Percentiles rank a stretch among this genome's conserved stretches.
These are phyloP conservation scores for Pheosia tremula DNA, from an alignment of 2,888 invertebrate genomes.

Conservation along the genomic window DNA sequence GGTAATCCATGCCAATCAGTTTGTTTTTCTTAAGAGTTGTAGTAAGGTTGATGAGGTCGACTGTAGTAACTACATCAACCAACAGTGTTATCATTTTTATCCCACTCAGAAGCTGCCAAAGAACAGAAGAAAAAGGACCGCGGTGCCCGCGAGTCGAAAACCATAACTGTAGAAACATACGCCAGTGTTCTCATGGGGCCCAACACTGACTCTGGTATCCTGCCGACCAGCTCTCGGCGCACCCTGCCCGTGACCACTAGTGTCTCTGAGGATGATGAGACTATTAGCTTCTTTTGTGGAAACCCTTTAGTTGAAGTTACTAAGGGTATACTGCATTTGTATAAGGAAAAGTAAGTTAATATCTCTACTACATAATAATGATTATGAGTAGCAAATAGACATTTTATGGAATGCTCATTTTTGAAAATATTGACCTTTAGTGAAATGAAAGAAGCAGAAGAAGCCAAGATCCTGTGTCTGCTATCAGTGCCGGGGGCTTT, in stretches of 20 bases:
- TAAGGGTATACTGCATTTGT: slow-evolving; percentile 97
- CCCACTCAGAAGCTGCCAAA: slow-evolving; percentile 60
- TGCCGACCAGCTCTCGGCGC: slow-evolving; percentile 86
- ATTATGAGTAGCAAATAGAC: too few species aligned
- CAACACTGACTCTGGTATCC: slow-evolving; percentile 78
- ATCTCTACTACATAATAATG: too few species aligned
- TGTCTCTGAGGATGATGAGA: slow-evolving; percentile 71
- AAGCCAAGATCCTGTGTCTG: slow-evolving; percentile 94
- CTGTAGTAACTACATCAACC: too few species aligned
- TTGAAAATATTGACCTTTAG: slow-evolving; percentile 64
- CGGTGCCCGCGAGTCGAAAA: slow-evolving; percentile 87
- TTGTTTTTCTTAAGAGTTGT: too few species aligned
- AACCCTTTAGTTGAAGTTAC: slow-evolving; percentile 99
- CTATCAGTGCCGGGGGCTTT: slow-evolving; percentile 95
- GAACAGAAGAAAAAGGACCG: slow-evolving; percentile 84
- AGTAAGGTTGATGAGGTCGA: too few species aligned
- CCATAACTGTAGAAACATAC: slow-evolving; percentile 92
- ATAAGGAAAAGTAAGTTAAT: slow-evolving; percentile 95
- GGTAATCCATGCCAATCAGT: too few species aligned
- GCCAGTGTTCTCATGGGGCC: slow-evolving; percentile 86
- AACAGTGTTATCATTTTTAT: background rate
- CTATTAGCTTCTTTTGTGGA: slow-evolving; percentile 95
- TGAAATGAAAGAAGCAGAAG: slow-evolving; percentile 89
- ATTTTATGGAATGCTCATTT: too few species aligned
- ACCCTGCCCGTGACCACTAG: slow-evolving; percentile 66